These are phyloP conservation scores for Threskiornis aethiopicus DNA, from an alignment of 2,797 vertebrate species.

Conservation along the genomic window DNA sequence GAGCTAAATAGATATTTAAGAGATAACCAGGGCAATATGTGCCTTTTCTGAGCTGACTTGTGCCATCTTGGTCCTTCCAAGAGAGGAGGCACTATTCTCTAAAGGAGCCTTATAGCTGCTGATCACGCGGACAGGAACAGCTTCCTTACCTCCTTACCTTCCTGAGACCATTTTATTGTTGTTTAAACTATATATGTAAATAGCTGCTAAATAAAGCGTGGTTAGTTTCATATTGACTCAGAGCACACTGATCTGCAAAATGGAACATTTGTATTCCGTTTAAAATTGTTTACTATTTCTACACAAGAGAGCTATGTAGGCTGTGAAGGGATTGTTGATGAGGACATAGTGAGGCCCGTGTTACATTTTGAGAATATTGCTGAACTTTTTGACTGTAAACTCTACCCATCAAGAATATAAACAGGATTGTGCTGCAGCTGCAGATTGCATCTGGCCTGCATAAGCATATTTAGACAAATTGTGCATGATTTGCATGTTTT, in stretches of 20 bases:
- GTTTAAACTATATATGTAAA: slow-evolving; percentile 24
- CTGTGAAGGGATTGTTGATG: slow-evolving; percentile 52
- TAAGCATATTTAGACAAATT: slow-evolving; percentile 60
- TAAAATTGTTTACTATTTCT: slow-evolving; percentile 61
- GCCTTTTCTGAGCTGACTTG: not conserved
- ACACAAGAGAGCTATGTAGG: slow-evolving; percentile 40
- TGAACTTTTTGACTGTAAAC: slow-evolving; percentile 61
- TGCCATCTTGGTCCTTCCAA: not conserved
- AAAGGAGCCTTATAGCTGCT: not conserved
- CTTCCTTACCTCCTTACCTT: not conserved
- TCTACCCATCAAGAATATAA: slow-evolving; percentile 62
- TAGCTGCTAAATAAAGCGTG: slow-evolving; percentile 36
- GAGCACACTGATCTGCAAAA: slow-evolving; percentile 13
- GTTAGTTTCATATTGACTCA: slow-evolving; percentile 22
- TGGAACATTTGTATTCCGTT: slow-evolving; percentile 59
- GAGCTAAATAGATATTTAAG: not conserved
- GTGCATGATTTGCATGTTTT: slow-evolving; percentile 67
- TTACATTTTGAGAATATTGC: slow-evolving; percentile 49
- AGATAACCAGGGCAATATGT: not conserved
- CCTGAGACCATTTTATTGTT: not conserved
- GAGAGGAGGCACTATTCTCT: not conserved
- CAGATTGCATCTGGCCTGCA: slow-evolving; percentile 64
- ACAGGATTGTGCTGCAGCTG: slow-evolving; percentile 54
- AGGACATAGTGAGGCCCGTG: slow-evolving; percentile 3
- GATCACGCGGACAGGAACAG: fast-evolving